Percentiles rank a stretch among this genome's conserved stretches.
These are phyloP conservation scores for Corvus hawaiiensis DNA, from an alignment of 2,113 vertebrate genomes.

Conservation along the genomic window DNA sequence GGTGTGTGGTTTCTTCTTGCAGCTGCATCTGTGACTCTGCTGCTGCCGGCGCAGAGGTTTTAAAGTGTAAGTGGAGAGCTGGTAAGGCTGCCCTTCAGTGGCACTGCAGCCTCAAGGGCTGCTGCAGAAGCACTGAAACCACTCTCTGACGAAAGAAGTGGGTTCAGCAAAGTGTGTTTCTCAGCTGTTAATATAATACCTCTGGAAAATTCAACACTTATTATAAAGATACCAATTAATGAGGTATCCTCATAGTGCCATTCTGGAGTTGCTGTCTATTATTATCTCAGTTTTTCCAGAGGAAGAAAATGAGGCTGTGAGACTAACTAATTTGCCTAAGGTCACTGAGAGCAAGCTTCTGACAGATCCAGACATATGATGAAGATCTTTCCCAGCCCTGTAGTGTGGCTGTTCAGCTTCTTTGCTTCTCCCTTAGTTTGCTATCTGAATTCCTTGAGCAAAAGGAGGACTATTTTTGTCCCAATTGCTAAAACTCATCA, in stretches of 20 bases:
- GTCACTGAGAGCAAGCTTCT: not conserved
- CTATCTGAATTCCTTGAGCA: not conserved
- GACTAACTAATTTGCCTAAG: not conserved
- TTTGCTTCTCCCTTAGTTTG: not conserved
- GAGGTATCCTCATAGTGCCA: not conserved
- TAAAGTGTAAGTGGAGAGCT: conserved; percentile 62
- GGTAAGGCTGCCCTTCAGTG: conserved; percentile 41
- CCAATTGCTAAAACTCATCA: not conserved
- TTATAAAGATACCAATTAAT: not conserved
- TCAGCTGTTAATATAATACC: not conserved
- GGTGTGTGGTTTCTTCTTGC: conserved; percentile 78
- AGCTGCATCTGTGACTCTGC: conserved; percentile 73
- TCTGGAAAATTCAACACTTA: not conserved
- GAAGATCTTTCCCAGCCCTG: not conserved
- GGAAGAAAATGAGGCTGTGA: not conserved
- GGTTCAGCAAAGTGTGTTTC: not conserved
- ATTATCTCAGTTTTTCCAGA: not conserved
- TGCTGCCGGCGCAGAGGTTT: conserved; percentile 48
- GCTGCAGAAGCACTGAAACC: conserved; percentile 31
- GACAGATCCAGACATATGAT: not conserved
- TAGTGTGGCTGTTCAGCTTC: not conserved
- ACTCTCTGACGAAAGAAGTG: not conserved
- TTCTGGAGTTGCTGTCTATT: not conserved
- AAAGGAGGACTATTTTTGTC: conserved; percentile 31
- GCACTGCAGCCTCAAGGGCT: conserved; percentile 25